Evolutionary conservation across 2,888 invertebrate genomes (phyloP).

Genomic region (Melinaea marsaeus): DNA sequence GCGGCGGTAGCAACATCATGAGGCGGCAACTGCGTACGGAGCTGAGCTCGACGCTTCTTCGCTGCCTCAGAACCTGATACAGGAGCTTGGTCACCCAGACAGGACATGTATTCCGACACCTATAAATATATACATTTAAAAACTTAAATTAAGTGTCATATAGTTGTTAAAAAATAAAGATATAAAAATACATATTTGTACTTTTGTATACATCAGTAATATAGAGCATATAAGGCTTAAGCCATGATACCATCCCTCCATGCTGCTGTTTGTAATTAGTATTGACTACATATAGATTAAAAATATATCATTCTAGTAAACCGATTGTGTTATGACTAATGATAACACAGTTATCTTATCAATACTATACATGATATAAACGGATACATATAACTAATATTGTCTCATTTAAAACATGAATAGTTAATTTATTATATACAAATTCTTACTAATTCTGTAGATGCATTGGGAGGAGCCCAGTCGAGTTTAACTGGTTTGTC

Average conservation of each 20-base stretch:
- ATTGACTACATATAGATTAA: background rate
- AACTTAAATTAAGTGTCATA: background rate
- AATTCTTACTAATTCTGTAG: slow-evolving; percentile 77
- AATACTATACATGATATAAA: slow-evolving; percentile 4
- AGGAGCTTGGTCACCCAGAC: slow-evolving; percentile 85
- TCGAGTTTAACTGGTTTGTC: slow-evolving; percentile 83
- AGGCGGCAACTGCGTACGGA: slow-evolving; percentile 90
- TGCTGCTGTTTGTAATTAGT: background rate
- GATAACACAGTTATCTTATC: slow-evolving; percentile 14
- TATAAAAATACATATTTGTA: background rate
- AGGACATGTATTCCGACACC: slow-evolving; percentile 80
- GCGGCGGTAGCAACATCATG: slow-evolving; percentile 84
- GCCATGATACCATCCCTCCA: background rate
- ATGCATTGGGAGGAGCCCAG: slow-evolving; percentile 86
- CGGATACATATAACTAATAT: too few species aligned
- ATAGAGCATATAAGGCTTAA: background rate
- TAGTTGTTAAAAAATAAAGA: background rate
- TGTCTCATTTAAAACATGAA: too few species aligned
- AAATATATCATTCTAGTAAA: background rate
- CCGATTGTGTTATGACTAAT: background rate
- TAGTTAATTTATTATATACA: background rate
- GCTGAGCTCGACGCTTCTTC: slow-evolving; percentile 84
- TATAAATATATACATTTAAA: slow-evolving; percentile 30
- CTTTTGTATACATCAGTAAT: slow-evolving; percentile 6
- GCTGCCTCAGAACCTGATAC: slow-evolving; percentile 90